Conservation (phyloP, 23 tunicate genomes). For the Halocynthia roretzi region DNA sequence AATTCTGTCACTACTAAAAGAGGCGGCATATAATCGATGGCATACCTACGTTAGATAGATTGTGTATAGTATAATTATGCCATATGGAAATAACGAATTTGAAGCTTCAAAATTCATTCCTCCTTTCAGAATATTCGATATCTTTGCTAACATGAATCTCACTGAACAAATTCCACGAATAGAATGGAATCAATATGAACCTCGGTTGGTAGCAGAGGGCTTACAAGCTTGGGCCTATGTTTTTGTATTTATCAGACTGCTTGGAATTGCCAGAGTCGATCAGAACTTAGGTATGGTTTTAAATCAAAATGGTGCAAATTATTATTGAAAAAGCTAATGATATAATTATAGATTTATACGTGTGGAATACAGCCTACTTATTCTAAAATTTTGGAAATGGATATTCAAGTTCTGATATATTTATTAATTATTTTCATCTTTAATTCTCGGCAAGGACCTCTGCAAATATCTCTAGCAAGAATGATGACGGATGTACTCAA, state of each 20-base stretch:
- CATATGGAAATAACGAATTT: too few species aligned
- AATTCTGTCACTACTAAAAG: too few species aligned
- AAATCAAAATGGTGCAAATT: too few species aligned
- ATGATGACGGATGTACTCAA: slow-evolving; percentile 67
- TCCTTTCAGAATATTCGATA: slow-evolving; percentile 6
- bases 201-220: slow-evolving; percentile 47
- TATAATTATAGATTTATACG: too few species aligned
- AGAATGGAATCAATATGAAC: slow-evolving; percentile 45
- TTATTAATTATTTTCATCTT: neutral
- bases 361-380: too few species aligned
- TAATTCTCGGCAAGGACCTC: slow-evolving; percentile 47
- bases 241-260: slow-evolving; percentile 43
- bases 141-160: neutral
- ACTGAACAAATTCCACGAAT: slow-evolving; percentile 3
- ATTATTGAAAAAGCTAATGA: too few species aligned
- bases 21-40: too few species aligned
- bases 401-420: neutral
- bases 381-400: neutral
- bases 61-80: too few species aligned
- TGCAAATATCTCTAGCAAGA: slow-evolving; percentile 63
- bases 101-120: too few species aligned
- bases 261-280: slow-evolving; percentile 41
- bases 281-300: slow-evolving; percentile 11
- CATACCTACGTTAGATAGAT: too few species aligned
- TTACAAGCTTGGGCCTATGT: slow-evolving; percentile 62